phyloP scores from a whole-genome alignment of 2,113 vertebrate genomes.

The Poeciliopsis occidentalis region DNA sequence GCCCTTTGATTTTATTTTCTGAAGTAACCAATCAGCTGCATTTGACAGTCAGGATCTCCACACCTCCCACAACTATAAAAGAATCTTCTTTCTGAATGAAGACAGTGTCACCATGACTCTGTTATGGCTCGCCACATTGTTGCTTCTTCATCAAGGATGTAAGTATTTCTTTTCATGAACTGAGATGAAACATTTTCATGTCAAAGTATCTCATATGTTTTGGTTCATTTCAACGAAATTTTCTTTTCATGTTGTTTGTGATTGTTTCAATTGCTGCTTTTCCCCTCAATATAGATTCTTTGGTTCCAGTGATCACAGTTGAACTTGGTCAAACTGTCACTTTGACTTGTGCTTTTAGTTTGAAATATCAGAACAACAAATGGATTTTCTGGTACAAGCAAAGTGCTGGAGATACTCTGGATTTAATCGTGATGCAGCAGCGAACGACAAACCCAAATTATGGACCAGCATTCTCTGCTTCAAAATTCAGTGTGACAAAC shows the following conservation, averaged over 20 bases:
- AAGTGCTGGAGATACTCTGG: background rate
- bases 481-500: accelerated
- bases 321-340: background rate
- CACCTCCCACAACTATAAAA: background rate
- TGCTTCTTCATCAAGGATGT: constrained; percentile 24
- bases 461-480: background rate
- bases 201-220: background rate
- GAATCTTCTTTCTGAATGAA: background rate
- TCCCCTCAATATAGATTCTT: background rate
- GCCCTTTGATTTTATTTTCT: background rate
- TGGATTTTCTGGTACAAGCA: constrained; percentile 42
- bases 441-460: accelerated
- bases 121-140: background rate
- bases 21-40: background rate
- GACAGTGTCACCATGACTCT: constrained; percentile 9
- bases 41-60: background rate
- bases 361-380: accelerated
- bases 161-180: constrained; percentile 6
- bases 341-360: background rate
- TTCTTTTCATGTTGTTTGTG: background rate
- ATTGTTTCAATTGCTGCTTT: background rate
- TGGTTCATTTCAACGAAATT: background rate
- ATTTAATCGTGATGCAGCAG: background rate
- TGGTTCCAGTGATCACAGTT: background rate
- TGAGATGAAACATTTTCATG: background rate